Evolutionary conservation across 2,888 invertebrate genomes (phyloP).

Genomic region (Apamea epomidion): DNA sequence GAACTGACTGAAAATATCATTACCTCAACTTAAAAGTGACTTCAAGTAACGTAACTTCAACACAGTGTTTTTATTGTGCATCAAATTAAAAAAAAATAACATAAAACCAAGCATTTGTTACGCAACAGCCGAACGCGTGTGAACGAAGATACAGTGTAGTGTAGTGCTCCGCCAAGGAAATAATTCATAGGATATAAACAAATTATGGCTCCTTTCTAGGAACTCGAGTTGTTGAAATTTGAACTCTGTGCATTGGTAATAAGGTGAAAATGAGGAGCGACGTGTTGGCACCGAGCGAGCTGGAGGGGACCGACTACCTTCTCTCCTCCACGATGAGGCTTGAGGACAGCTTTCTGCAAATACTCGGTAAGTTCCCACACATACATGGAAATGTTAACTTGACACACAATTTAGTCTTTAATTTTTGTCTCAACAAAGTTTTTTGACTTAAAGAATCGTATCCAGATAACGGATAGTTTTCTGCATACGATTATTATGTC

Average conservation of each 20-base stretch:
- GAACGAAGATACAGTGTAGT: constrained; percentile 65
- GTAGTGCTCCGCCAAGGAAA: constrained; percentile 65
- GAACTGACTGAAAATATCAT: constrained; percentile 67
- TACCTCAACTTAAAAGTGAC: constrained; percentile 52
- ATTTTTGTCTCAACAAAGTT: constrained; percentile 1
- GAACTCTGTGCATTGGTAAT: constrained; percentile 70
- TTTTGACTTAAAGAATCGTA: background rate
- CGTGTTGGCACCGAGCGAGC: constrained; percentile 88
- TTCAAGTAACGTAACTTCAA: constrained; percentile 32
- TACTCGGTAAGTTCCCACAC: constrained; percentile 88
- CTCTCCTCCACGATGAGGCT: constrained; percentile 91
- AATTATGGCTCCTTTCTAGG: constrained; percentile 69
- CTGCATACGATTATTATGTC: background rate
- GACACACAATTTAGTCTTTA: constrained; percentile 5
- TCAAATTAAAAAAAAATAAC: constrained; percentile 34
- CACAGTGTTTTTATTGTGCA: constrained; percentile 51
- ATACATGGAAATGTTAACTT: constrained; percentile 12
- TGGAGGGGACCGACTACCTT: constrained; percentile 92
- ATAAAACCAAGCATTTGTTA: constrained; percentile 45
- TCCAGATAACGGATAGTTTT: background rate
- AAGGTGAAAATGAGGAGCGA: constrained; percentile 88
- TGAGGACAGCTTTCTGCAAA: constrained; percentile 91
- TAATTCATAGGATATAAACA: constrained; percentile 64
- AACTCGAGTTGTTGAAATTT: constrained; percentile 66
- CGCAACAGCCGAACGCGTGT: constrained; percentile 63